These are phyloP conservation scores for Pseudotriccus pelzelni DNA, from an alignment of 2,797 vertebrate species.

Conservation along the genomic window DNA sequence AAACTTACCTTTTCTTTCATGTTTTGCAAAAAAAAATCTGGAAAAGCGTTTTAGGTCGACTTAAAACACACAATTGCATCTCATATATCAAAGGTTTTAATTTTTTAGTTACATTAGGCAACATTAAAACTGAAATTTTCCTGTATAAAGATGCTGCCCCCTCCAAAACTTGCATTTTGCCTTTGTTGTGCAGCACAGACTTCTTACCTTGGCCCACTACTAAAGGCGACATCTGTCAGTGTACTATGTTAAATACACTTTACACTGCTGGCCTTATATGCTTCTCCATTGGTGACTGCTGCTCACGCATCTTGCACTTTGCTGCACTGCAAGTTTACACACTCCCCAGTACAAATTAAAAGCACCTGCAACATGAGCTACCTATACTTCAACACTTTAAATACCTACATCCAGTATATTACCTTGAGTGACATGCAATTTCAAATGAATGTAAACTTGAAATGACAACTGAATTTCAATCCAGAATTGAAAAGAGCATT, in stretches of 20 bases:
- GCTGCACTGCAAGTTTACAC: not conserved
- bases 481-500: not conserved
- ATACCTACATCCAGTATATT: not conserved
- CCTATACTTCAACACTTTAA: not conserved
- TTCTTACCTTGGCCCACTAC: not conserved
- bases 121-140: not conserved
- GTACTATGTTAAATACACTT: not conserved
- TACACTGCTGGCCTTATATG: not conserved
- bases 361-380: not conserved
- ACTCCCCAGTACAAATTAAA: not conserved
- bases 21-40: not conserved
- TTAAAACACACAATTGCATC: not conserved
- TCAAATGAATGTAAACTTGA: not conserved
- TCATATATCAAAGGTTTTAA: not conserved
- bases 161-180: not conserved
- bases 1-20: not conserved
- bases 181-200: not conserved
- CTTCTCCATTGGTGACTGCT: not conserved
- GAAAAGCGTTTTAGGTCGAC: not conserved
- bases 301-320: not conserved
- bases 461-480: not conserved
- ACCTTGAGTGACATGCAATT: not conserved
- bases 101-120: not conserved
- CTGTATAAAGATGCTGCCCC: not conserved
- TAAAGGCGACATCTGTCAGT: not conserved